Evolutionary conservation across 2,888 invertebrate genomes (phyloP).

Genomic region (Drosophila macrospina): DNA sequence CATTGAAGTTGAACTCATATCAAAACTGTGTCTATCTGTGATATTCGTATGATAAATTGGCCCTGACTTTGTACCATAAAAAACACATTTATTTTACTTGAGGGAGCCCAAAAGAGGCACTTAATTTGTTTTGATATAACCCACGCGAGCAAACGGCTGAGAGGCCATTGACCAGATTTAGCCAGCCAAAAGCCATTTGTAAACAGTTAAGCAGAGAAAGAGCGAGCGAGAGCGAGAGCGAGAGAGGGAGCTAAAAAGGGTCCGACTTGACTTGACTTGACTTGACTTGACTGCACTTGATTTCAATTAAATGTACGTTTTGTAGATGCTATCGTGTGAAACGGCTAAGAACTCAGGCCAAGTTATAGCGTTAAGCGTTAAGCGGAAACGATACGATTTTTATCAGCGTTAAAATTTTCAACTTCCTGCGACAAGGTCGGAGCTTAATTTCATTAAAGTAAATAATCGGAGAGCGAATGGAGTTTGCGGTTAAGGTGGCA

Average conservation of each 20-base stretch:
- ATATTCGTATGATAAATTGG: conserved; percentile 71
- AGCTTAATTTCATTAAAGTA: conserved; percentile 75
- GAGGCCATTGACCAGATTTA: conserved; percentile 73
- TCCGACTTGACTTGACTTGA: conserved; percentile 53
- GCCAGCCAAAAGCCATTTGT: conserved; percentile 29
- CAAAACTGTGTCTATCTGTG: conserved; percentile 40
- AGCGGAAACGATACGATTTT: conserved; percentile 72
- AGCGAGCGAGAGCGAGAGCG: background rate
- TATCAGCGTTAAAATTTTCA: conserved; percentile 67
- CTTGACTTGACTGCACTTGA: conserved; percentile 62
- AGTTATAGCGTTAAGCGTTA: background rate
- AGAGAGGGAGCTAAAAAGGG: conserved; percentile 49
- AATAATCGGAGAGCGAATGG: conserved; percentile 61
- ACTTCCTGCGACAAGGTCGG: conserved; percentile 77
- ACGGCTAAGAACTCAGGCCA: conserved; percentile 11
- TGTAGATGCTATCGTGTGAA: conserved; percentile 51
- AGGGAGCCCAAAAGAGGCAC: conserved; percentile 53
- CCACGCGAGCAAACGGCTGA: conserved; percentile 59
- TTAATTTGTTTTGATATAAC: conserved; percentile 76
- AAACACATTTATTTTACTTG: conserved; percentile 68
- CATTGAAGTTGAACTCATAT: conserved; percentile 32
- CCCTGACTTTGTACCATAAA: conserved; percentile 59
- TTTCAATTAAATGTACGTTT: conserved; percentile 71
- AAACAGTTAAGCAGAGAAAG: background rate
- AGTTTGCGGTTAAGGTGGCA: conserved; percentile 58